phyloP scores from a whole-genome alignment of 2,888 invertebrate species.

The Pomacea canaliculata region DNA sequence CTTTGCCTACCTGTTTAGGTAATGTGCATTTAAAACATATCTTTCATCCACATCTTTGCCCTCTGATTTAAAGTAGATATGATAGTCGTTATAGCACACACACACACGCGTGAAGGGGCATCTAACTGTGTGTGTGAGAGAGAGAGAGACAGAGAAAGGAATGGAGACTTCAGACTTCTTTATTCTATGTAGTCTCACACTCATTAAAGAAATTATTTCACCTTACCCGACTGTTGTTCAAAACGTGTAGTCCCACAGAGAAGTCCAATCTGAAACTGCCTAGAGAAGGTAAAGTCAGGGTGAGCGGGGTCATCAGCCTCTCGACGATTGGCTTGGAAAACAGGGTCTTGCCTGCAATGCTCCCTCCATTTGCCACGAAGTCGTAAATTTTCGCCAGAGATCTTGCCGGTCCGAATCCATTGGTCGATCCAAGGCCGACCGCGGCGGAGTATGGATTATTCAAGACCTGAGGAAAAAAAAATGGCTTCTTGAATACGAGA shows the following conservation, averaged over 20 bases:
- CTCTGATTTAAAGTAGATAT: no score
- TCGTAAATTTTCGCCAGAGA: constrained; percentile 62
- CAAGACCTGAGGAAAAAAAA: background rate
- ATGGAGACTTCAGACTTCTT: no score
- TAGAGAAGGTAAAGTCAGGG: background rate
- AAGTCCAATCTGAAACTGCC: background rate
- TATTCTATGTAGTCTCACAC: no score
- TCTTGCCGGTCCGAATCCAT: constrained; percentile 60
- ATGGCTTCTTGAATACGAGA: no score
- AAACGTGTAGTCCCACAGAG: constrained; percentile 11
- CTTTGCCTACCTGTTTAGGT: background rate
- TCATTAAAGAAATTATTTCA: background rate
- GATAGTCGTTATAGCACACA: no score
- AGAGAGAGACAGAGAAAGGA: no score
- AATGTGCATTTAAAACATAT: no score
- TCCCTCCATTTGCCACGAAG: constrained; percentile 56
- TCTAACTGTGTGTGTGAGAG: no score
- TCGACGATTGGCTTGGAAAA: constrained; percentile 28
- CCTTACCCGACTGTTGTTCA: constrained; percentile 19
- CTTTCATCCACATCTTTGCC: no score
- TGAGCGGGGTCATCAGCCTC: background rate
- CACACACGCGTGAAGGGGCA: no score
- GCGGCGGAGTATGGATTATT: constrained; percentile 56
- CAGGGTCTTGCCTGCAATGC: constrained; percentile 37
- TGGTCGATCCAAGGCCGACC: constrained; percentile 56